Percentiles rank a stretch among this genome's conserved stretches.
These are phyloP conservation scores for Salvelinus namaycush DNA, from an alignment of 2,113 vertebrate genomes.

Conservation along the genomic window DNA sequence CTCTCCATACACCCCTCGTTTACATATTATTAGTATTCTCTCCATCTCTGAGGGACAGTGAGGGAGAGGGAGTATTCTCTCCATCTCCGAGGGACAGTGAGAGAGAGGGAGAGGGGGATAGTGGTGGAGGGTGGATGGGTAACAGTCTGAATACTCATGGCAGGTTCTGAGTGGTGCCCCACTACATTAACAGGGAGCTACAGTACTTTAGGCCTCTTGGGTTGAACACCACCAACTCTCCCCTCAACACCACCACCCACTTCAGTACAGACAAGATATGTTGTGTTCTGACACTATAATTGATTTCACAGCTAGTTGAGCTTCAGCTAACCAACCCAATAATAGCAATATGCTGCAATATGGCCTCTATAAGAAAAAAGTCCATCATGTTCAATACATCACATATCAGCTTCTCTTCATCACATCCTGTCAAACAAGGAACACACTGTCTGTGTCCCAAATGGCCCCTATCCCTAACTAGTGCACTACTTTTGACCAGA, in stretches of 20 bases:
- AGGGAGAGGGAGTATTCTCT: slow-evolving; percentile 49
- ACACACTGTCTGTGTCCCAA: background rate
- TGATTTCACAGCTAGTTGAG: too few relatives aligned
- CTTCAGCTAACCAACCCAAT: background rate
- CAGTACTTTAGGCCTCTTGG: background rate
- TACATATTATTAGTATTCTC: slow-evolving; percentile 65
- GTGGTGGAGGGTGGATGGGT: background rate
- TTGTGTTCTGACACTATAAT: too few relatives aligned
- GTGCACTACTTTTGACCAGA: too few relatives aligned
- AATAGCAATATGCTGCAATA: background rate
- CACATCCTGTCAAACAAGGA: background rate
- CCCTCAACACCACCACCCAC: background rate
- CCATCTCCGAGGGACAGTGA: slow-evolving; percentile 30
- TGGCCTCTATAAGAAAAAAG: background rate
- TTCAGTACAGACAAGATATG: background rate
- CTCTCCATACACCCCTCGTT: slow-evolving; percentile 47
- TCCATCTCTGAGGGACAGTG: slow-evolving; percentile 33
- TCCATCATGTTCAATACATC: background rate
- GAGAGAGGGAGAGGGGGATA: slow-evolving; percentile 27
- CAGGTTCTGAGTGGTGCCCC: slow-evolving; percentile 30
- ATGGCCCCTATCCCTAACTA: too few relatives aligned
- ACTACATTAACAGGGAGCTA: background rate
- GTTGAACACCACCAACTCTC: background rate
- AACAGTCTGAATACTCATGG: background rate
- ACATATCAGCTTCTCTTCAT: background rate